Percentiles rank a stretch among this genome's conserved stretches.
Evolutionary conservation across 2,797 vertebrate genomes (phyloP).

Genomic region (Pangasius macronema): DNA sequence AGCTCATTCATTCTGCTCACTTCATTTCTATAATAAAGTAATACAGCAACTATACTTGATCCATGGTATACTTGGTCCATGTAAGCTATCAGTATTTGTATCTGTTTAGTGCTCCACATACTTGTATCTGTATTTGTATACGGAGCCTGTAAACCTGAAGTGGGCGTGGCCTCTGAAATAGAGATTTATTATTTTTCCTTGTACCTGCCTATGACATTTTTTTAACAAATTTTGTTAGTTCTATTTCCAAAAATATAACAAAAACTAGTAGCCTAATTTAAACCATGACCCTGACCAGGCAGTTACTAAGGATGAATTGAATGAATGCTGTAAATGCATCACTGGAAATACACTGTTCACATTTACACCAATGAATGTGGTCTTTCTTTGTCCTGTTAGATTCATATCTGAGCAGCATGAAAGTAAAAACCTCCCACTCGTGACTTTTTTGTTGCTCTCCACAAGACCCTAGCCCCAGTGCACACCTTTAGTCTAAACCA

Average conservation of each 20-base stretch:
- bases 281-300: background rate
- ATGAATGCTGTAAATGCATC: background rate
- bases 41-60: background rate
- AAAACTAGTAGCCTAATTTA: background rate
- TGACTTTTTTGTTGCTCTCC: background rate
- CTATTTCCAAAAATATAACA: background rate
- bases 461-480: background rate
- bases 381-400: background rate
- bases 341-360: background rate
- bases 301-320: background rate
- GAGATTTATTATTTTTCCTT: background rate
- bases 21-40: background rate
- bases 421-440: background rate
- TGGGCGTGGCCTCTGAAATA: background rate
- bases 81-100: background rate
- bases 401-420: background rate
- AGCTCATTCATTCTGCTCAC: background rate
- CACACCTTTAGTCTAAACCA: background rate
- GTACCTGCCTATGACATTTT: background rate
- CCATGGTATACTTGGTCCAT: background rate
- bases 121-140: background rate
- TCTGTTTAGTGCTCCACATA: background rate
- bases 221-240: background rate
- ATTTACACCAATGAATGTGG: background rate
- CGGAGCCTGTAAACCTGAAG: background rate